phyloP scores from a whole-genome alignment of 2,888 invertebrate genomes.

The Tanypteryx hageni region DNA sequence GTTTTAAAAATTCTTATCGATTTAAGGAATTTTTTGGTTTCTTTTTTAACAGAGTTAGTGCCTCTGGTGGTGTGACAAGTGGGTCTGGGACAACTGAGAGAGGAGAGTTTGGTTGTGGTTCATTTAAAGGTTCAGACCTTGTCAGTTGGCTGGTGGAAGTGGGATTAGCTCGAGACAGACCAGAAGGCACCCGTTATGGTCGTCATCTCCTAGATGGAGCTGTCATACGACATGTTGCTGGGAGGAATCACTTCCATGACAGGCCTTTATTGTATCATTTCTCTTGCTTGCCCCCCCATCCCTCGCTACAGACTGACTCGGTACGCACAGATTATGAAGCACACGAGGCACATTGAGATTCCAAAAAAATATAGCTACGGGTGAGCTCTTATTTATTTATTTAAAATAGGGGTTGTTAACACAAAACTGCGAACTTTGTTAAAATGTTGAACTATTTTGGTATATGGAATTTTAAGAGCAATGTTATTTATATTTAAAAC shows the following conservation, averaged over 20 bases:
- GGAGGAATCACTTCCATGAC: conserved; percentile 91
- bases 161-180: conserved; percentile 86
- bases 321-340: conserved; percentile 33
- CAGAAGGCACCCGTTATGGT: conserved; percentile 89
- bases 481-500: too few species aligned
- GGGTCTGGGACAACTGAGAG: neutral
- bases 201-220: conserved; percentile 89
- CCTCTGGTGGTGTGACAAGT: neutral
- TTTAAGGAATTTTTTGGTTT: neutral
- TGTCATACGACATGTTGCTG: conserved; percentile 89
- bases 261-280: conserved; percentile 87
- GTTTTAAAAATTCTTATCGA: too few species aligned
- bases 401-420: too few species aligned
- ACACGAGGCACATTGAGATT: conserved; percentile 12
- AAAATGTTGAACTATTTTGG: too few species aligned
- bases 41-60: neutral
- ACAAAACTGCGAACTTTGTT: too few species aligned
- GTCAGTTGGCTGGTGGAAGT: conserved; percentile 91
- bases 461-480: too few species aligned
- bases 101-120: conserved; percentile 72
- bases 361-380: neutral
- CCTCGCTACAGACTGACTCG: neutral
- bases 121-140: conserved; percentile 90
- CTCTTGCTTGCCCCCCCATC: conserved; percentile 65
- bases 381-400: neutral